phyloP scores from a whole-genome alignment of 2,797 vertebrate species.

The Triplophysa bombifrons region DNA sequence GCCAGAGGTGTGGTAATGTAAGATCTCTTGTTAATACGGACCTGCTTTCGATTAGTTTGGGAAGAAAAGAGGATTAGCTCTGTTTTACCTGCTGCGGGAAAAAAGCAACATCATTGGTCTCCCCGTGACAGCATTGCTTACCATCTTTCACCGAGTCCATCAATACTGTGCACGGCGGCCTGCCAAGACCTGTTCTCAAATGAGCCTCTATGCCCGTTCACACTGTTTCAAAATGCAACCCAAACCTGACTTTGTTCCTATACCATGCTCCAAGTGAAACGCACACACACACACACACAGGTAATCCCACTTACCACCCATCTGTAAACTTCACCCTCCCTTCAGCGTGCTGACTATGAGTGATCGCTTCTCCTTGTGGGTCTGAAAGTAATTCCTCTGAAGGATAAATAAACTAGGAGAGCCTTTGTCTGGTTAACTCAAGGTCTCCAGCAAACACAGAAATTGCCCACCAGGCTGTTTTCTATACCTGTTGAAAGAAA shows the following conservation, averaged over 20 bases:
- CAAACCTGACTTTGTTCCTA: constrained; percentile 30
- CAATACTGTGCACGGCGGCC: constrained; percentile 40
- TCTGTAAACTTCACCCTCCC: constrained; percentile 50
- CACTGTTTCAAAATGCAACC: constrained; percentile 22
- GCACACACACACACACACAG: constrained; percentile 38
- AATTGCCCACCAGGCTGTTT: constrained; percentile 13
- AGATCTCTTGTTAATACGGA: constrained; percentile 58
- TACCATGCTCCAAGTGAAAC: constrained; percentile 34
- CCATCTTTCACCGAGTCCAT: constrained; percentile 51
- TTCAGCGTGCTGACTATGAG: constrained; percentile 46
- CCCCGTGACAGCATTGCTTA: constrained; percentile 45
- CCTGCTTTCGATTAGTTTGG: constrained; percentile 58
- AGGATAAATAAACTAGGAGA: constrained; percentile 51
- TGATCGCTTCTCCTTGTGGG: constrained; percentile 44
- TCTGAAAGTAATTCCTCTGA: constrained; percentile 49
- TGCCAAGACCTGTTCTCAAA: constrained; percentile 51
- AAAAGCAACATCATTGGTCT: constrained; percentile 64
- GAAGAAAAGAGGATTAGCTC: constrained; percentile 68
- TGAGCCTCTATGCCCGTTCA: constrained; percentile 26
- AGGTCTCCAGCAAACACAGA: constrained; percentile 31
- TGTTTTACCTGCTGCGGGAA: constrained; percentile 62
- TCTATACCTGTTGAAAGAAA: constrained; percentile 42
- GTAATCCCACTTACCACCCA: constrained; percentile 46
- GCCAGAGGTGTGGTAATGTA: constrained; percentile 43
- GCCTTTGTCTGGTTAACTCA: constrained; percentile 53